These are phyloP conservation scores for Grammomys surdaster DNA, from an alignment of 2,113 vertebrate genomes.

Conservation along the genomic window DNA sequence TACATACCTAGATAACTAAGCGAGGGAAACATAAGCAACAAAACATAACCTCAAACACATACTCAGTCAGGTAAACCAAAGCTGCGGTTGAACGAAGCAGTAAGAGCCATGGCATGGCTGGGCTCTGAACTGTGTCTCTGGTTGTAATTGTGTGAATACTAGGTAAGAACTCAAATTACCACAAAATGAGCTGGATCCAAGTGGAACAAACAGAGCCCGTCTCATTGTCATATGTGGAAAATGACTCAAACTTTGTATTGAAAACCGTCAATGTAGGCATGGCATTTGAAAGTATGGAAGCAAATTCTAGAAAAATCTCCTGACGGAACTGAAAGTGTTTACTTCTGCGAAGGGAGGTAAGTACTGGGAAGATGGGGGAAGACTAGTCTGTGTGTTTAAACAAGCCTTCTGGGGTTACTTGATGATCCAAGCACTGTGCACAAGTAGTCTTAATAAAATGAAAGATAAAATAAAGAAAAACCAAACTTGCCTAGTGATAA, in stretches of 20 bases:
- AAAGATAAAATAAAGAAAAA: slow-evolving; percentile 59
- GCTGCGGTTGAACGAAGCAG: background rate
- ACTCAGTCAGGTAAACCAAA: background rate
- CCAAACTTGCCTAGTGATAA: slow-evolving; percentile 40
- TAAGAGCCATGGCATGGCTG: background rate
- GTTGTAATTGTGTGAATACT: background rate
- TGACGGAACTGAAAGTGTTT: slow-evolving; percentile 40
- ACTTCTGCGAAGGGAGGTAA: background rate
- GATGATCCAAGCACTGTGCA: slow-evolving; percentile 26
- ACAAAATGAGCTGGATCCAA: background rate
- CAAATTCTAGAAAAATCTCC: slow-evolving; percentile 19
- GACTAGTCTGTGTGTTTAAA: background rate
- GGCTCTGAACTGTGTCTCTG: background rate
- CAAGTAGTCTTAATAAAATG: slow-evolving; percentile 60
- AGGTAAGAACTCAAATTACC: background rate
- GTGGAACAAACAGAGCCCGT: background rate
- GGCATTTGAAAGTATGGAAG: background rate
- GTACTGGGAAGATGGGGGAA: background rate
- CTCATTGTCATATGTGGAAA: background rate
- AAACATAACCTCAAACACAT: background rate
- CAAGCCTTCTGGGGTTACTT: slow-evolving; percentile 31
- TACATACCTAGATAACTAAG: background rate
- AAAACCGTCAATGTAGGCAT: background rate
- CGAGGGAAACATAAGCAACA: background rate
- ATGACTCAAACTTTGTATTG: slow-evolving; percentile 32